Evolutionary conservation across 2,797 vertebrate species (phyloP).

Genomic region (Chaunax sp.): DNA sequence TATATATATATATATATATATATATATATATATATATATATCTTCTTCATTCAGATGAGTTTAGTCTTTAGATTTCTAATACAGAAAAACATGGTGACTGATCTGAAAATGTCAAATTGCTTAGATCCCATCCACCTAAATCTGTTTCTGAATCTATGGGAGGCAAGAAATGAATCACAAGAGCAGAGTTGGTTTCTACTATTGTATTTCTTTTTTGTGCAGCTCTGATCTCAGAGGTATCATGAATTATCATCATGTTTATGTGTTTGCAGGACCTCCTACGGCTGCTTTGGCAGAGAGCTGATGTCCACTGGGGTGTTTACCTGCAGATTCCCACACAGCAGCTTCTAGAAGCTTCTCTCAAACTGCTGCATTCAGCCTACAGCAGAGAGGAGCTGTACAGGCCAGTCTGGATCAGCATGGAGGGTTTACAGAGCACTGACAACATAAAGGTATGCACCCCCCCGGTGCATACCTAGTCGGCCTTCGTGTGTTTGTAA

Average conservation of each 20-base stretch:
- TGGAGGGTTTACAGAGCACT: slow-evolving; percentile 70
- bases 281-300: slow-evolving; percentile 53
- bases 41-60: no score
- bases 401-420: slow-evolving; percentile 83
- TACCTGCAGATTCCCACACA: slow-evolving; percentile 72
- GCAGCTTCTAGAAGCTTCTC: slow-evolving; percentile 75
- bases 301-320: slow-evolving; percentile 74
- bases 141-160: no score
- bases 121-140: no score
- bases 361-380: slow-evolving; percentile 68
- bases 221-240: neutral
- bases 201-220: neutral
- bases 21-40: no score
- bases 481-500: no score
- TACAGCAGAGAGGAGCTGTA: slow-evolving; percentile 68
- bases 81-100: no score
- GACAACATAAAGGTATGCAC: slow-evolving; percentile 47
- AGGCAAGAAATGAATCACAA: no score
- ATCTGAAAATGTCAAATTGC: no score
- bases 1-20: no score
- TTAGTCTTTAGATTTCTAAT: no score
- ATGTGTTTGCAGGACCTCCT: slow-evolving; percentile 68
- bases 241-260: neutral
- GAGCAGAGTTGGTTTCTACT: neutral
- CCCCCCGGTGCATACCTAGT: no score